These are phyloP conservation scores for Stenoptilia bipunctidactyla DNA, from an alignment of 2,888 invertebrate species.

Conservation along the genomic window DNA sequence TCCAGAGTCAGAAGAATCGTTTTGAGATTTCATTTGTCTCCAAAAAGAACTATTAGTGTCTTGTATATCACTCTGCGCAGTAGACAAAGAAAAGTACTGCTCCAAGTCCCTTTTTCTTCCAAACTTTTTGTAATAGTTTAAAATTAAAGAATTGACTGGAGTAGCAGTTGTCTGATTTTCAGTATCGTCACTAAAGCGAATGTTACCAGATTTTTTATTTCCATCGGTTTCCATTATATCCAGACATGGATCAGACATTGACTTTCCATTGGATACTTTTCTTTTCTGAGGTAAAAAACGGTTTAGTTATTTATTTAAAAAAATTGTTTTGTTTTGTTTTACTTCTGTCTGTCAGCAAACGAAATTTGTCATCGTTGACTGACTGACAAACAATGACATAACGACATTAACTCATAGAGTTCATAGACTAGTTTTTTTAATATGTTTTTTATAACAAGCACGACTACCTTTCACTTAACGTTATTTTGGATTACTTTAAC, in stretches of 20 bases:
- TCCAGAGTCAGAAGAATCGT: conserved; percentile 52
- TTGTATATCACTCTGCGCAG: conserved; percentile 49
- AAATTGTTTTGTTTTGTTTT: too few species aligned
- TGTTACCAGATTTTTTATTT: conserved; percentile 17
- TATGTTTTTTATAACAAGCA: too few species aligned
- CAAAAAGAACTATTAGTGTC: conserved; percentile 53
- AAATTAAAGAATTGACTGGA: conserved; percentile 51
- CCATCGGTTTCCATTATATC: conserved; percentile 38
- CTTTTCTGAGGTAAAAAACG: conserved; percentile 7
- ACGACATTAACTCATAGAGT: too few species aligned
- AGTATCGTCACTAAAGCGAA: neutral
- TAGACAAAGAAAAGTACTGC: conserved; percentile 73
- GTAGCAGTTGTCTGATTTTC: conserved; percentile 23
- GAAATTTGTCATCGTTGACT: too few species aligned
- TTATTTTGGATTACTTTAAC: too few species aligned
- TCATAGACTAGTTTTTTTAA: too few species aligned
- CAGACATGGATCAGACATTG: conserved; percentile 16
- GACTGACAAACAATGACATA: too few species aligned
- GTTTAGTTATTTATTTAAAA: too few species aligned
- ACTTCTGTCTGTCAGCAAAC: too few species aligned
- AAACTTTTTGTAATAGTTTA: conserved; percentile 79
- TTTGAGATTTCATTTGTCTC: conserved; percentile 53
- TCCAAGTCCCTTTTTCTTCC: conserved; percentile 76
- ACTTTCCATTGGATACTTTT: conserved; percentile 38
- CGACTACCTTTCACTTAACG: too few species aligned